Conservation (phyloP, 2,113 vertebrate genomes). For the Plecotus auritus region DNA sequence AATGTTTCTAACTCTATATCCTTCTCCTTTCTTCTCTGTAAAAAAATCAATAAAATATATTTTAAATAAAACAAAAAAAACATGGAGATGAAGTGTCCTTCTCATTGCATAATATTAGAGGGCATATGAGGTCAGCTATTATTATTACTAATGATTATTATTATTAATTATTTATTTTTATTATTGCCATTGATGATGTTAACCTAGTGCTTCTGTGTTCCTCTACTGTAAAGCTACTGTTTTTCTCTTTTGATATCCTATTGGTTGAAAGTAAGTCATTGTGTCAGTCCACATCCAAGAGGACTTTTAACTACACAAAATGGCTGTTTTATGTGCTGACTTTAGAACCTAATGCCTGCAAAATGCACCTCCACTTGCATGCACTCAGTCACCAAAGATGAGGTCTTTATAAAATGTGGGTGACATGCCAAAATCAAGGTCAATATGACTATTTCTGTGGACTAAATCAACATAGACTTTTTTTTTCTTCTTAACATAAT, state of each 20-base stretch:
- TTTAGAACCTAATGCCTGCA: neutral
- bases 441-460: neutral
- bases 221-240: neutral
- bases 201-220: neutral
- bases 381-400: neutral
- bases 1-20: too few species aligned
- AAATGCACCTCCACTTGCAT: neutral
- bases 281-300: neutral
- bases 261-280: neutral
- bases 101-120: rapidly evolving
- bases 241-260: neutral
- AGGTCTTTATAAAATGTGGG: neutral
- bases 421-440: neutral
- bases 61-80: too few species aligned
- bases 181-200: neutral
- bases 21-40: too few species aligned
- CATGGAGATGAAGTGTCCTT: neutral
- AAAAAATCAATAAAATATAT: too few species aligned
- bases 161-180: neutral
- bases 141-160: neutral
- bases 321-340: neutral
- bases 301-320: neutral
- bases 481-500: neutral
- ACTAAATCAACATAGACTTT: neutral
- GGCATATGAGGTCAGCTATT: neutral